Percentiles rank a stretch among this genome's conserved stretches.
These are phyloP conservation scores for Littorina saxatilis DNA, from an alignment of 1,140 invertebrate species.

Conservation along the genomic window DNA sequence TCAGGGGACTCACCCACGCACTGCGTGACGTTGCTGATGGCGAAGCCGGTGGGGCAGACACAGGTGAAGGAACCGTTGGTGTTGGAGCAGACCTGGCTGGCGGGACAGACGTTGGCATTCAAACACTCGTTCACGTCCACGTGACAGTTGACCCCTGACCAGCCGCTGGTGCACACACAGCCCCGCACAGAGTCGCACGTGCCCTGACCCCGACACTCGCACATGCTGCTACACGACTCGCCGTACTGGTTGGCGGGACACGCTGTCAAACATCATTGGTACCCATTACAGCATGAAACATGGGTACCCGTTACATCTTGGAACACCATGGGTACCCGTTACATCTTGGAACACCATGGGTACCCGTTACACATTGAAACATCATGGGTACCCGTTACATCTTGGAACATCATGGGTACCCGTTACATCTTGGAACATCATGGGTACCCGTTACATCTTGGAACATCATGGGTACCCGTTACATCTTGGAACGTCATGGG, in stretches of 20 bases:
- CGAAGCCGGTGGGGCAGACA: constrained; percentile 34
- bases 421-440: no score
- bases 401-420: no score
- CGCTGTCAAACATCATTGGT: neutral
- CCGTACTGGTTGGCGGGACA: constrained; percentile 40
- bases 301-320: no score
- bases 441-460: no score
- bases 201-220: constrained; percentile 36
- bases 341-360: no score
- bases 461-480: no score
- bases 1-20: neutral
- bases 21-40: neutral
- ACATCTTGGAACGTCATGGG: no score
- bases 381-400: no score
- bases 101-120: constrained; percentile 19
- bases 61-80: constrained; percentile 41
- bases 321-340: no score
- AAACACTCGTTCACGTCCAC: constrained; percentile 43
- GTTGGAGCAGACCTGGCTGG: constrained; percentile 37
- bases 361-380: neutral
- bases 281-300: no score
- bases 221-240: constrained; percentile 35
- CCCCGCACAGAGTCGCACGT: constrained; percentile 43
- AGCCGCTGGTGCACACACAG: constrained; percentile 47
- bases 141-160: constrained; percentile 48